These are phyloP conservation scores for Colinus virginianus DNA, from an alignment of 2,113 vertebrate species.

Conservation along the genomic window DNA sequence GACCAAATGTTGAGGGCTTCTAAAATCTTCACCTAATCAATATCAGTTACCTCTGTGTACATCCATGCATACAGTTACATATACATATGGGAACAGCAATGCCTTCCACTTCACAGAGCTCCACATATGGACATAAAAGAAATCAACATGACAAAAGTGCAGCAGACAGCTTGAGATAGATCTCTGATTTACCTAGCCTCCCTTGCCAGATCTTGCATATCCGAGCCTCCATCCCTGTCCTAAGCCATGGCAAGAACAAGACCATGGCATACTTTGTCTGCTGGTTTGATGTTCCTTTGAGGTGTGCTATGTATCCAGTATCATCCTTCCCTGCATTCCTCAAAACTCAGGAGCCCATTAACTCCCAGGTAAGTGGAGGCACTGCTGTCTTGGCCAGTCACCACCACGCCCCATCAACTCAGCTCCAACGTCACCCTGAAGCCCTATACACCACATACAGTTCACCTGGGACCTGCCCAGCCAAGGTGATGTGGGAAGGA, in stretches of 20 bases:
- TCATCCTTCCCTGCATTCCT: background rate
- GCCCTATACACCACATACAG: background rate
- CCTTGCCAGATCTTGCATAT: background rate
- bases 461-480: background rate
- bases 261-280: background rate
- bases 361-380: background rate
- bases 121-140: background rate
- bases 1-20: background rate
- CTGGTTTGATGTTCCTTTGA: background rate
- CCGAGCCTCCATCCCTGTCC: background rate
- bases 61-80: rapidly evolving
- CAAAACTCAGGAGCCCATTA: background rate
- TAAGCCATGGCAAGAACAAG: background rate
- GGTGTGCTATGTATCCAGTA: background rate
- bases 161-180: background rate
- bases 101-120: background rate
- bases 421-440: rapidly evolving
- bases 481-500: background rate
- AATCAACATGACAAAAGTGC: background rate
- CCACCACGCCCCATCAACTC: background rate
- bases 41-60: background rate
- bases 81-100: background rate
- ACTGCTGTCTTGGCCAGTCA: background rate
- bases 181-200: background rate
- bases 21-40: background rate